Evolutionary conservation across 1,140 invertebrate species (phyloP).

Genomic region (Drosophila oshimai): DNA sequence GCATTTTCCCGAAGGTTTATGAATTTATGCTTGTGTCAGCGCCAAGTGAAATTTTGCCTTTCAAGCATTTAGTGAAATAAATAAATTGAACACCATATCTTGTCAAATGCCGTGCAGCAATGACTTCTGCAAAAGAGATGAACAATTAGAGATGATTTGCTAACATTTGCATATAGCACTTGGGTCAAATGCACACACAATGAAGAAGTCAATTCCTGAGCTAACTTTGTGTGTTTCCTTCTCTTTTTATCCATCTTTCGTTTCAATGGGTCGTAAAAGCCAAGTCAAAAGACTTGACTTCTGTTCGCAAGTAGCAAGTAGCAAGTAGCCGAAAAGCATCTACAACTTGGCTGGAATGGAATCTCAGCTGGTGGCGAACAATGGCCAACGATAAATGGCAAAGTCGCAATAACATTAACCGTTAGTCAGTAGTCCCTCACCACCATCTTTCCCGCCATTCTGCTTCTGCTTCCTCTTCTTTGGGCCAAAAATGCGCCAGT

Average conservation of each 20-base stretch:
- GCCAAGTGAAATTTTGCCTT: not conserved
- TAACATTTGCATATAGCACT: slow-evolving; percentile 16
- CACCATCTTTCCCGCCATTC: not conserved
- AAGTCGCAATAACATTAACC: slow-evolving; percentile 78
- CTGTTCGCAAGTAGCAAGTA: no score
- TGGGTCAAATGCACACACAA: slow-evolving; percentile 6
- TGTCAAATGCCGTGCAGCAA: slow-evolving; percentile 16
- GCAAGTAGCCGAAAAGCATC: slow-evolving; percentile 1
- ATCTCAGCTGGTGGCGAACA: slow-evolving; percentile 49
- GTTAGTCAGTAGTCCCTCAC: slow-evolving; percentile 36
- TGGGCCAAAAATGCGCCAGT: slow-evolving; percentile 66
- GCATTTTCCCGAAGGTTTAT: not conserved
- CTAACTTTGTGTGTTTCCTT: not conserved
- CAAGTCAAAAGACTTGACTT: slow-evolving; percentile 64
- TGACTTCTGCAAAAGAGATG: not conserved
- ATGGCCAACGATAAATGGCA: slow-evolving; percentile 73
- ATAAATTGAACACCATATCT: not conserved
- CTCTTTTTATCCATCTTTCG: not conserved
- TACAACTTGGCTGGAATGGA: not conserved
- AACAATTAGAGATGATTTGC: slow-evolving; percentile 37
- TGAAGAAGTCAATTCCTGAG: slow-evolving; percentile 18
- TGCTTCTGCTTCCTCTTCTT: slow-evolving; percentile 15
- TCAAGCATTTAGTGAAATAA: slow-evolving; percentile 5
- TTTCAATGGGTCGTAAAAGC: slow-evolving; percentile 68
- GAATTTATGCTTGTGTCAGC: slow-evolving; percentile 16